Percentiles rank a stretch among this genome's conserved stretches.
Evolutionary conservation across 1,140 invertebrate genomes (phyloP).

Genomic region (Contarinia nasturtii): DNA sequence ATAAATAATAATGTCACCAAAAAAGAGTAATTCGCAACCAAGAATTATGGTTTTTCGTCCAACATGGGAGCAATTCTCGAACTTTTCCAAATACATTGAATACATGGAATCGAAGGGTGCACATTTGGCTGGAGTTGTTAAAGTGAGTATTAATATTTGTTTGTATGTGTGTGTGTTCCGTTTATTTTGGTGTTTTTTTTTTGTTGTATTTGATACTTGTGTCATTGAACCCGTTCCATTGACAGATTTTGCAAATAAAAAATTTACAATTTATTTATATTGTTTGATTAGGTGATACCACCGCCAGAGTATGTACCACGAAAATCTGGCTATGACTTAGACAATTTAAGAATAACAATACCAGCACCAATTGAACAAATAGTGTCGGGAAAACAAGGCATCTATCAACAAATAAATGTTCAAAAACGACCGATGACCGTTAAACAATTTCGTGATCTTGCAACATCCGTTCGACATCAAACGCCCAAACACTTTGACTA

Average conservation of each 20-base stretch:
- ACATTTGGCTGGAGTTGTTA: conserved; percentile 84
- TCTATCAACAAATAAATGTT: conserved; percentile 92
- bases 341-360: conserved; percentile 61
- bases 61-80: conserved; percentile 89
- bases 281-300: conserved; percentile 51
- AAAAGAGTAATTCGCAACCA: conserved; percentile 3
- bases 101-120: conserved; percentile 88
- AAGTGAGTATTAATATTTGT: conserved; percentile 23
- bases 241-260: too few species aligned
- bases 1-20: too few species aligned
- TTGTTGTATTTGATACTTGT: too few species aligned
- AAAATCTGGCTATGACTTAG: conserved; percentile 66
- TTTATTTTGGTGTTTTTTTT: too few species aligned
- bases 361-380: conserved; percentile 84
- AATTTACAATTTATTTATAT: too few species aligned
- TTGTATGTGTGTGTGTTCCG: too few species aligned
- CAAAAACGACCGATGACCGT: conserved; percentile 85
- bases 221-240: too few species aligned
- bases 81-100: conserved; percentile 78
- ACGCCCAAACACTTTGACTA: conserved; percentile 79
- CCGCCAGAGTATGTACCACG: conserved; percentile 84
- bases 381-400: conserved; percentile 68
- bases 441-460: conserved; percentile 72
- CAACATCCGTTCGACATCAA: conserved; percentile 56
- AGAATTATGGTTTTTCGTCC: conserved; percentile 67